Evolutionary conservation across 2,113 vertebrate species (phyloP).

Genomic region (Mesocricetus auratus): DNA sequence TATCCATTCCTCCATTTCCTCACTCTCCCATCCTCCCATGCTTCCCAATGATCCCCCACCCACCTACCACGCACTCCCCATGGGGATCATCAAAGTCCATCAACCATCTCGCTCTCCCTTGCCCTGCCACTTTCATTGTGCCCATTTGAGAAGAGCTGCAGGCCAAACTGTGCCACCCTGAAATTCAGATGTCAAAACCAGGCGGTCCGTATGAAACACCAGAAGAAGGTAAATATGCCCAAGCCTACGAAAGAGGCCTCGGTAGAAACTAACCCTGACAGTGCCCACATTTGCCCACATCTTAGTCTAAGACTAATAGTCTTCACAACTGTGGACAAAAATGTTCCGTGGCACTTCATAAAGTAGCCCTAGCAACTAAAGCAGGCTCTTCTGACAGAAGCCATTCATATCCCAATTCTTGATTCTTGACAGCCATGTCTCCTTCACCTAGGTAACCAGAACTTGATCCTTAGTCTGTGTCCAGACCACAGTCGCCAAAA

Average conservation of each 20-base stretch:
- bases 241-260: background rate
- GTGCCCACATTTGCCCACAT: background rate
- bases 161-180: background rate
- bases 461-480: background rate
- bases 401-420: background rate
- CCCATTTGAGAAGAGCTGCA: too few relatives aligned
- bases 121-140: too few relatives aligned
- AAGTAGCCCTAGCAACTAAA: background rate
- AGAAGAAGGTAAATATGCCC: background rate
- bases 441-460: background rate
- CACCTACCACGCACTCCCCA: too few relatives aligned
- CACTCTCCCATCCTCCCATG: too few relatives aligned
- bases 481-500: background rate
- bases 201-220: background rate
- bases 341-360: background rate
- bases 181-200: background rate
- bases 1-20: too few relatives aligned
- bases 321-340: background rate
- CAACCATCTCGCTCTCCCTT: too few relatives aligned
- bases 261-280: background rate
- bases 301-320: background rate
- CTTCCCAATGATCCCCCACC: too few relatives aligned
- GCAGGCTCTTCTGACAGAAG: background rate
- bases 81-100: too few relatives aligned
- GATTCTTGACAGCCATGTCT: background rate